These are phyloP conservation scores for Hedychridium roseum DNA, from an alignment of 2,888 invertebrate genomes.

Conservation along the genomic window DNA sequence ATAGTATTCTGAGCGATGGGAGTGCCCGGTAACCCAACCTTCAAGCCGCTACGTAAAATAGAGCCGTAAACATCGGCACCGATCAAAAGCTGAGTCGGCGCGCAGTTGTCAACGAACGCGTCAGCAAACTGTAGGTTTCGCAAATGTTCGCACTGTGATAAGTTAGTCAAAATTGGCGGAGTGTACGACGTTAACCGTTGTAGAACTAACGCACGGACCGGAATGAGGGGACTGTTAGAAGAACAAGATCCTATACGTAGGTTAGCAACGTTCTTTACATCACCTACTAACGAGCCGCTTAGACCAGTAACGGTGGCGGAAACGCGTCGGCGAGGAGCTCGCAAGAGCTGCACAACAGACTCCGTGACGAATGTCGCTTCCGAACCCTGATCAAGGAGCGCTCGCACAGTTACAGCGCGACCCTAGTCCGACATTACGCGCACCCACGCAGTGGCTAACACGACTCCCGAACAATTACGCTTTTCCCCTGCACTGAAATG, in stretches of 20 bases:
- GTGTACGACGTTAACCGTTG: neutral
- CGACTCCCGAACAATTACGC: neutral
- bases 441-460: neutral
- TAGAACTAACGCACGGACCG: neutral
- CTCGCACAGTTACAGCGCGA: too few relatives aligned
- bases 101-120: neutral
- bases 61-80: neutral
- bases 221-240: neutral
- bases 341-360: too few relatives aligned
- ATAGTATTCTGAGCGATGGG: neutral
- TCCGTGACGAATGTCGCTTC: too few relatives aligned
- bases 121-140: neutral
- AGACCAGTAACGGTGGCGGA: too few relatives aligned
- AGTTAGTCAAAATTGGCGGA: neutral
- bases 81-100: neutral
- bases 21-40: neutral
- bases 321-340: too few relatives aligned
- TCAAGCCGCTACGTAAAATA: neutral
- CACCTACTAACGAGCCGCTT: too few relatives aligned
- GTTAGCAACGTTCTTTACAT: neutral
- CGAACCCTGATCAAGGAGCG: too few relatives aligned
- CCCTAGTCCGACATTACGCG: too few relatives aligned
- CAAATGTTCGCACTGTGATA: neutral
- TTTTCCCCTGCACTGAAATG: neutral
- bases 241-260: neutral